Evolutionary conservation across 2,888 invertebrate genomes (phyloP).

Genomic region (Pristionchus maxplancki): DNA sequence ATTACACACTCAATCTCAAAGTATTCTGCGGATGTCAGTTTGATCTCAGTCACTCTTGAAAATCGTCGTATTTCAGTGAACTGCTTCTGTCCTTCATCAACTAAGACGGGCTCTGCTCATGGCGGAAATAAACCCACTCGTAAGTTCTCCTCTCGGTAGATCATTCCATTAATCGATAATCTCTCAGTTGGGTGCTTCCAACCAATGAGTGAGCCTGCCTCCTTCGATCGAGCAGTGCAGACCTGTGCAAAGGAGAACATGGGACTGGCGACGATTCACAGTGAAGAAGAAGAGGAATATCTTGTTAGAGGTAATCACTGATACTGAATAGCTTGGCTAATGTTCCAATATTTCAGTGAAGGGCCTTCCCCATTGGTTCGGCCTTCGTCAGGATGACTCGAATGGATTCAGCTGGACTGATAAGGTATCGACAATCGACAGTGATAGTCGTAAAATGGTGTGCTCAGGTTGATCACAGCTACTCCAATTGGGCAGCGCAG

Average conservation of each 20-base stretch:
- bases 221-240: slow-evolving; percentile 15
- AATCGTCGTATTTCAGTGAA: slow-evolving; percentile 2
- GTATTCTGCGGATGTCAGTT: slow-evolving; percentile 11
- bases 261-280: slow-evolving; percentile 20
- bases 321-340: neutral
- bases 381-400: neutral
- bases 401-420: slow-evolving; percentile 16
- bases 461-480: neutral
- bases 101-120: neutral
- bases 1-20: slow-evolving; percentile 22
- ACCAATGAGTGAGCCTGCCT: neutral
- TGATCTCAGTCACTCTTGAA: neutral
- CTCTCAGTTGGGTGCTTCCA: slow-evolving; percentile 7
- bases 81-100: slow-evolving; percentile 10
- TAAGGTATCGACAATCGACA: neutral
- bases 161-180: neutral
- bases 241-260: neutral
- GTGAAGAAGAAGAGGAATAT: neutral
- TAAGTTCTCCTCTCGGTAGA: neutral
- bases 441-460: neutral
- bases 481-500: slow-evolving; percentile 12
- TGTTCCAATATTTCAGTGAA: slow-evolving; percentile 26
- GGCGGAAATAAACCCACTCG: neutral
- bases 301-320: neutral
- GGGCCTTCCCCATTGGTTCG: slow-evolving; percentile 36